Evolutionary conservation across 2,888 invertebrate genomes (phyloP), one percentile per base, ranked within the genome.

Genomic region (Trichopria drosophilae): DNA sequence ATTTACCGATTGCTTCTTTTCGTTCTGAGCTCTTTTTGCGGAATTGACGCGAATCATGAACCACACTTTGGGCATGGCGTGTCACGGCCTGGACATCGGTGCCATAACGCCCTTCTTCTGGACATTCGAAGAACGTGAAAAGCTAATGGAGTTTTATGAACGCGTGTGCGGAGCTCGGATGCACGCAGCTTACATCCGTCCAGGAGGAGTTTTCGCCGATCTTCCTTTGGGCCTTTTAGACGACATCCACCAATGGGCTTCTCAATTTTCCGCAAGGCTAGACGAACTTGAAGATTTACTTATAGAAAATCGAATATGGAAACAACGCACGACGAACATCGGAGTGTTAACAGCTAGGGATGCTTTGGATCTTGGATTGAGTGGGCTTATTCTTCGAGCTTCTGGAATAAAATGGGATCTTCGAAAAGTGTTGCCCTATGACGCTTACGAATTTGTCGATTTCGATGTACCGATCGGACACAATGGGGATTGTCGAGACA

Each of bases 381-480:
- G 95, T 71, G 99, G 99, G 3, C 97, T 98, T 2, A 98, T 99
- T 98, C 78, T 99, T 20, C 83, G 99, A 42, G 98, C 97, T 0
- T 96, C 96, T 0, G 99, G 99, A 10, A 95, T 98, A 64, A 96
- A 97, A 76, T 99, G 98, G 97, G 99, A 99, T 76, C 78, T 99
- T 31, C 84, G 99, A 42, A 97, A 98, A 77, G 79, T 87, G 7
- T 90, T 94, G 75, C 99, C 99, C 0, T 99, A 99, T 75, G 99
- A 99, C 76, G 96, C 92, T 0, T 99, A 99, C 73, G 82, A 93
- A 67, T 79, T 87, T 42, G 82, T 98, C 1, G 96, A 99, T n/a
- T 99, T 99, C 73, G 99, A 99, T 70, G 86, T 99, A 1, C 99
- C 99, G 6, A 88, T 99, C 63, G 99, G 99, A 1, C 84, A 84